Base-by-base conservation (phyloP, 2,888 invertebrate species). In the Plagiodera versicolora region DNA sequence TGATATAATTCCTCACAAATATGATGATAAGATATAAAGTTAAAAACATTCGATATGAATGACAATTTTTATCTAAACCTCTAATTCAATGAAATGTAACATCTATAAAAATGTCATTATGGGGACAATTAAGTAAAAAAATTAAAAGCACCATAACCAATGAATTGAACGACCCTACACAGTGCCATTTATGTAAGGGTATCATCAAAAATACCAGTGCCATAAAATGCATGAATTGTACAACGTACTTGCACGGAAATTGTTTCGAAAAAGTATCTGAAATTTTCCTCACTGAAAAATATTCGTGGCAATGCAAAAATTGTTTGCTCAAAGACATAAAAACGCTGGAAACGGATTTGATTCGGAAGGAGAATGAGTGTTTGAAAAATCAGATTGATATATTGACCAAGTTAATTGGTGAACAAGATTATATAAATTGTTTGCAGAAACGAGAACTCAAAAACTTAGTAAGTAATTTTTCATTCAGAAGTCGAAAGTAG, bases 381-480 rank as follows among this genome's bases (percentile, higher is more conserved):
- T 62, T 71, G 18, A 66, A 58, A 47, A 67, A 71, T 35, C 71
- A 71, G 59, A 63, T 70, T 32, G 58, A 54, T n/a, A 60, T 70
- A 50, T 64, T 71, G 50, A 68, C 64, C 17, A 64, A 63, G 47
- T 53, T 71, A 8, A 66, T 71, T 10, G 69, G 70, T 49, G 71
- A 71, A 24, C 69, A 69, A 52, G 71, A 71, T 65, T 63, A 67
- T 47, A 53, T 67, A 1, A 71, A 70, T 50, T 70, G 68, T 62
- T 59, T 68, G 58, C 70, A 68, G 35, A 64, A 61, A 39, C 64
- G 69, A 52, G 65, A 68, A 49, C 64, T 71, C 20, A 53, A 66
- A 6, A 57, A 56, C 2, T 16, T 47, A 10, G 24, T 46, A 35
- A 20, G 4, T 49, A n/a, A n/a, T n/a, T n/a, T n/a, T n/a, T n/a